These are phyloP conservation scores for Yoshiicerus persimilis DNA, from an alignment of 1,140 invertebrate genomes.

Conservation along the genomic window DNA sequence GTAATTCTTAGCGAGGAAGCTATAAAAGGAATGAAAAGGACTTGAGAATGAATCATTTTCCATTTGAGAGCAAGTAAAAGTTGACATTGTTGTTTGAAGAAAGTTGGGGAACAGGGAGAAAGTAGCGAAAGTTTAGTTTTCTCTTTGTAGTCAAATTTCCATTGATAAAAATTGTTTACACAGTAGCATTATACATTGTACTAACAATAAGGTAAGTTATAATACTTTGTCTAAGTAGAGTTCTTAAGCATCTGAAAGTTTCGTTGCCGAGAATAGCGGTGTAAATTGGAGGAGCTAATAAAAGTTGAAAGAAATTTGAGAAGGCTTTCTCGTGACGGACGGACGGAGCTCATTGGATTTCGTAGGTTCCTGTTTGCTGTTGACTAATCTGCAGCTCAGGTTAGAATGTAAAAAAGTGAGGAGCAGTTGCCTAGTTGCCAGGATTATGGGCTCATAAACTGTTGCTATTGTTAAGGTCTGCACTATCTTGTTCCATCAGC, in stretches of 20 bases:
- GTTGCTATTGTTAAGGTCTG: not conserved
- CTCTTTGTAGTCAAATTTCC: not conserved
- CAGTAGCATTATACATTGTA: too few relatives aligned
- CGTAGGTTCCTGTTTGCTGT: not conserved
- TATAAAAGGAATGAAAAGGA: not conserved
- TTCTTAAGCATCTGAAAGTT: not conserved
- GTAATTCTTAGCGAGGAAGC: not conserved
- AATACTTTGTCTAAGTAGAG: not conserved
- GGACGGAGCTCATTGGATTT: not conserved
- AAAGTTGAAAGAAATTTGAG: not conserved
- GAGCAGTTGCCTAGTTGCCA: not conserved
- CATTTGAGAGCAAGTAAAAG: too few relatives aligned
- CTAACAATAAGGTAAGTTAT: not conserved
- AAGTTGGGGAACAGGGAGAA: not conserved
- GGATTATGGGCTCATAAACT: not conserved
- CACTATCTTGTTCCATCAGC: slow-evolving; percentile 33
- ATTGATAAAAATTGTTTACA: not conserved
- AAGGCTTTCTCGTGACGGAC: not conserved
- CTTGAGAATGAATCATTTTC: not conserved
- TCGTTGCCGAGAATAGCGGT: not conserved
- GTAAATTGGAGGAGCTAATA: not conserved
- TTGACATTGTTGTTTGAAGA: not conserved
- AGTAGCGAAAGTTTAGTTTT: not conserved
- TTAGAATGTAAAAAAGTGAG: not conserved
- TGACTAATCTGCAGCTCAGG: not conserved